Evolutionary conservation across 2,888 invertebrate genomes (phyloP).

Genomic region (Agrotis segetum): DNA sequence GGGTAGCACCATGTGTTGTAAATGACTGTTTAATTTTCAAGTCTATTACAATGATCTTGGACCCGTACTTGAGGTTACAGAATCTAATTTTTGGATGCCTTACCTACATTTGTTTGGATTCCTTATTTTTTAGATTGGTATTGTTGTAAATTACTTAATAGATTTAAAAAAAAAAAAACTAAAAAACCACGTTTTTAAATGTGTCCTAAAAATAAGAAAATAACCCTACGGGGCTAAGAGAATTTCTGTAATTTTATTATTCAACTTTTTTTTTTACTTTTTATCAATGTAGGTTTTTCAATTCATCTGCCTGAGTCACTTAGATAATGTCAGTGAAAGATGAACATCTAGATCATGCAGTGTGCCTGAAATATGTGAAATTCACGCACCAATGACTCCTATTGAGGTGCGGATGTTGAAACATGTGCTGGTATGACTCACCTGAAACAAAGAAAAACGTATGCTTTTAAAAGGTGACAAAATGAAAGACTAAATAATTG

Average conservation of each 20-base stretch:
- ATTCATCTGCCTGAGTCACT: neutral
- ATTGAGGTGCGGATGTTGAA: neutral
- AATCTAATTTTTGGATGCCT: neutral
- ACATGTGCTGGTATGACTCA: slow-evolving; percentile 14
- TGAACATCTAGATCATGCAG: neutral
- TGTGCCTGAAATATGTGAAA: slow-evolving; percentile 6
- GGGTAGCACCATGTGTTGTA: neutral
- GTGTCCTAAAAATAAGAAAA: no score
- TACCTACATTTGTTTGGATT: neutral
- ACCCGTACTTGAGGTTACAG: neutral
- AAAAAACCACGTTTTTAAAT: no score
- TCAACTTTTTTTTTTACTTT: no score
- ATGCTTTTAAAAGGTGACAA: neutral
- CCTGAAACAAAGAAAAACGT: slow-evolving; percentile 44
- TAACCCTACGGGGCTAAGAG: no score
- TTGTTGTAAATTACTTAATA: no score
- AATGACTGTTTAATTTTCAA: neutral
- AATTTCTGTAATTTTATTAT: no score
- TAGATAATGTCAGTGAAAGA: neutral
- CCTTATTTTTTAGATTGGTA: no score
- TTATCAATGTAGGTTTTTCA: neutral
- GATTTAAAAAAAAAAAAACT: no score
- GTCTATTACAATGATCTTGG: neutral
- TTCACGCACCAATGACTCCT: slow-evolving; percentile 22
- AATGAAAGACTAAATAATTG: no score